A percentile compares a stretch with the other conserved stretches of the same genome.
Evolutionary conservation across 2,888 invertebrate genomes (phyloP).

Genomic region (Heteromurus nitidus): DNA sequence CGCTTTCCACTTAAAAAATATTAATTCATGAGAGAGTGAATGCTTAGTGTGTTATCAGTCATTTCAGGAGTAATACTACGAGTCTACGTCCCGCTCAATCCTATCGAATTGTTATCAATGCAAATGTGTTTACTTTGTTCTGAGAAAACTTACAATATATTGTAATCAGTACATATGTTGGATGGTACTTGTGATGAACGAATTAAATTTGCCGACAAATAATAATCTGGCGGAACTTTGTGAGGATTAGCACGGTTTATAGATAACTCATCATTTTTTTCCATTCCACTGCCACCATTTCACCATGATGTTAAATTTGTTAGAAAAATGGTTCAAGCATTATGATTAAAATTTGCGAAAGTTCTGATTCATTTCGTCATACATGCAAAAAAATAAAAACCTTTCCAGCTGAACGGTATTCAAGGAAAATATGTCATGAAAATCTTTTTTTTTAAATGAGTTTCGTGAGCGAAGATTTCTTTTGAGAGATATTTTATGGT

Average conservation of each 20-base stretch:
- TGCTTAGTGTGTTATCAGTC: slow-evolving; percentile 21
- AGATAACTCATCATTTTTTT: slow-evolving; percentile 58
- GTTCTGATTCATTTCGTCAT: neutral
- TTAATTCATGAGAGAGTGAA: no score
- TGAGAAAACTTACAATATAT: slow-evolving; percentile 15
- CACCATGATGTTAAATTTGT: no score
- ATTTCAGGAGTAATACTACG: neutral
- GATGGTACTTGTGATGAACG: slow-evolving; percentile 21
- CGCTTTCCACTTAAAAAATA: slow-evolving; percentile 25
- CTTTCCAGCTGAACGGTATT: no score
- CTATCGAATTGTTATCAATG: slow-evolving; percentile 27
- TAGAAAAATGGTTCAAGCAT: no score
- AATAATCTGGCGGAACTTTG: slow-evolving; percentile 59
- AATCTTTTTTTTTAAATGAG: no score
- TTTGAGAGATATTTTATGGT: slow-evolving; percentile 41
- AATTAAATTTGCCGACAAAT: slow-evolving; percentile 62
- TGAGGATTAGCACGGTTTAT: slow-evolving; percentile 51
- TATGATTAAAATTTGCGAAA: no score
- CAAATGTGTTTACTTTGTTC: slow-evolving; percentile 47
- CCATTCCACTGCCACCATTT: slow-evolving; percentile 46
- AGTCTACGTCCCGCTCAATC: neutral
- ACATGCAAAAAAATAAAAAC: neutral
- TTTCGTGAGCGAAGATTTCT: neutral
- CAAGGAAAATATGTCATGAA: no score
- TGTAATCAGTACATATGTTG: slow-evolving; percentile 41